A percentile compares a stretch with the other conserved stretches of the same genome.
phyloP scores from a whole-genome alignment of 2,888 invertebrate species.

The Timandra comae region DNA sequence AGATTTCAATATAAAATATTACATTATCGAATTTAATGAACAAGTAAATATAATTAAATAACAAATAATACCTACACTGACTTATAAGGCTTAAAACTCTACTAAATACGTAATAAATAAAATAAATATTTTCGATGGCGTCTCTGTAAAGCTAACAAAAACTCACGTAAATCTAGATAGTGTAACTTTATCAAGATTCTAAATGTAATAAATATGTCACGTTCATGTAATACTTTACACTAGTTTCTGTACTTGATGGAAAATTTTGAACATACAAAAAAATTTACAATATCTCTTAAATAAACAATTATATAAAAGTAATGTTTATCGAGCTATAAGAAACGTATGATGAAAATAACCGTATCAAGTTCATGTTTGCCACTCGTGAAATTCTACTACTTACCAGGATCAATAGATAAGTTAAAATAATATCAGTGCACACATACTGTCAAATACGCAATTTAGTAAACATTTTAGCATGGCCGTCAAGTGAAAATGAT shows the following conservation, averaged over 20 bases:
- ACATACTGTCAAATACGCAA: too few species aligned
- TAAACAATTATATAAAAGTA: not conserved
- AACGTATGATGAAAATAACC: too few species aligned
- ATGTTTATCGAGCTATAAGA: not conserved
- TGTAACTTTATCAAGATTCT: conserved; percentile 48
- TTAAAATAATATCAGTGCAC: too few species aligned
- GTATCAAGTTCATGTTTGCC: too few species aligned
- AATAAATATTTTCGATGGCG: conserved; percentile 28
- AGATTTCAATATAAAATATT: too few species aligned
- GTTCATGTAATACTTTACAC: conserved; percentile 34
- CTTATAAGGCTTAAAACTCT: conserved; percentile 1
- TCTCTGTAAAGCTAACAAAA: conserved; percentile 28
- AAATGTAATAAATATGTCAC: conserved; percentile 57
- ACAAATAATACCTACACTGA: too few species aligned
- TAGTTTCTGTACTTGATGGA: conserved; percentile 29
- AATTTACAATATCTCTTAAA: conserved; percentile 8
- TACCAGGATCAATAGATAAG: too few species aligned
- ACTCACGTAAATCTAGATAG: conserved; percentile 49
- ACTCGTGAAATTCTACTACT: too few species aligned
- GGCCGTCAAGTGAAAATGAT: conserved; percentile 17
- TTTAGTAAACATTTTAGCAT: not conserved
- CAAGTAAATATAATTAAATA: too few species aligned
- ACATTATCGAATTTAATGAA: too few species aligned
- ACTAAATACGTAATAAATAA: conserved; percentile 20
- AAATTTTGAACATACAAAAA: conserved; percentile 28